These are phyloP conservation scores for Lophotis ruficrista DNA, from an alignment of 2,113 vertebrate genomes.

Conservation along the genomic window DNA sequence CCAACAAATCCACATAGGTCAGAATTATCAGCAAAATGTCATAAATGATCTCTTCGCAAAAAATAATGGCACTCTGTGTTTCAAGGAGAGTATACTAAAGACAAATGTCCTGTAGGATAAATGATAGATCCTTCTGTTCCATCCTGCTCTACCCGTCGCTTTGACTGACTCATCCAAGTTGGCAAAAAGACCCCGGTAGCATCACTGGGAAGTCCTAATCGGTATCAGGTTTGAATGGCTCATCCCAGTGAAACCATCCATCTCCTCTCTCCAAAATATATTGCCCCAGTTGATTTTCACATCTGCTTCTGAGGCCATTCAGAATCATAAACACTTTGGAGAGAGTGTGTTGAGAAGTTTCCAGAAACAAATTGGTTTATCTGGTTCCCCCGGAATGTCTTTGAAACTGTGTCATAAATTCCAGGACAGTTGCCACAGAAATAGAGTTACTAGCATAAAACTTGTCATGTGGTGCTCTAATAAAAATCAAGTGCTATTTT, in stretches of 20 bases:
- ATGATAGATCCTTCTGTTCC: neutral
- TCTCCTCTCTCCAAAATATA: neutral
- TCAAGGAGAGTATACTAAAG: neutral
- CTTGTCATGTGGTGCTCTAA: neutral
- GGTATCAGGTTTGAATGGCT: neutral
- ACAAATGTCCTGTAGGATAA: neutral
- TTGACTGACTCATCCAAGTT: neutral
- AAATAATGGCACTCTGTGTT: neutral
- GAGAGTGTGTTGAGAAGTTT: neutral
- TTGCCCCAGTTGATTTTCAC: neutral
- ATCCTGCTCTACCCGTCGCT: neutral
- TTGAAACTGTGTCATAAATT: conserved; percentile 6
- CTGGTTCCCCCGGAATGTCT: neutral
- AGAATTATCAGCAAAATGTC: neutral
- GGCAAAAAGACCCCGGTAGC: neutral
- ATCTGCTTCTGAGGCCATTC: neutral
- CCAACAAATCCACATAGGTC: neutral
- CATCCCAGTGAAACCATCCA: neutral
- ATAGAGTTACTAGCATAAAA: neutral
- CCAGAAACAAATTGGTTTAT: neutral
- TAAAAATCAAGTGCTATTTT: neutral
- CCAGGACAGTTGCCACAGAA: neutral
- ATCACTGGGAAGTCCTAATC: neutral
- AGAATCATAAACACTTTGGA: neutral
- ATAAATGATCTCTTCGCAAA: neutral